Base-by-base conservation (phyloP, 2,888 invertebrate species). In the Tetropium fuscum region DNA sequence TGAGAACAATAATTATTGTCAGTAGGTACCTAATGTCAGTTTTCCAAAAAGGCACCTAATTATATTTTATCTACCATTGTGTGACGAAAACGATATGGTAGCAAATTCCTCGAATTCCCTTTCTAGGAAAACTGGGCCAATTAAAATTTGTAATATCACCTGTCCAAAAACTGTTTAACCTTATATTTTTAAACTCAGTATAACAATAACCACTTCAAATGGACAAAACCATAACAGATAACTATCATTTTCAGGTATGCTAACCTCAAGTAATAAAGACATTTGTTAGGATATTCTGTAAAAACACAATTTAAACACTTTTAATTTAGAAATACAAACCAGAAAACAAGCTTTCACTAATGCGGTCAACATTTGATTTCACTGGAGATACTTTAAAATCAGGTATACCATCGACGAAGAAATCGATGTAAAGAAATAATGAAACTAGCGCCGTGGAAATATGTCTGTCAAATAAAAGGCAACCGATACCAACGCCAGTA, bases 291-390 rank as follows among this genome's bases (percentile, higher is more conserved):
- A 45, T 62, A 65, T 63, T 63, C 64, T 60, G 66, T 66, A 65
- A 66, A 66, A 70, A 68, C 66, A 71, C 67, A 70, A 66, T 70
- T 70, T 71, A 70, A 64, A 68, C 56, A 48, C 68, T 57, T 66
- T 71, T 72, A 72, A 72, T 70, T 71, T 70, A 65, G 59, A 64
- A 63, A 69, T 70, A 71, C 68, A 68, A 72, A 71, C 69, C 70
- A 65, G 68, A 68, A 70, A 71, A 63, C 66, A 61, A 63, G 66
- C 66, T 56, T 64, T 63, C 60, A 65, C 36, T 30, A 58, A 27
- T 40, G 40, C 40, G 2, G 7, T 27, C 51, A 51, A 10, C 11
- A 10, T 64, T 15, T 58, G 57, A 64, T 62, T 58, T 53, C 62
- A 60, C 51, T 43, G 51, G 2, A 22, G 6, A 18, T 20, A 10